Evolutionary conservation across 2,797 vertebrate genomes (phyloP).

Genomic region (Odontamblyopus rebecca): DNA sequence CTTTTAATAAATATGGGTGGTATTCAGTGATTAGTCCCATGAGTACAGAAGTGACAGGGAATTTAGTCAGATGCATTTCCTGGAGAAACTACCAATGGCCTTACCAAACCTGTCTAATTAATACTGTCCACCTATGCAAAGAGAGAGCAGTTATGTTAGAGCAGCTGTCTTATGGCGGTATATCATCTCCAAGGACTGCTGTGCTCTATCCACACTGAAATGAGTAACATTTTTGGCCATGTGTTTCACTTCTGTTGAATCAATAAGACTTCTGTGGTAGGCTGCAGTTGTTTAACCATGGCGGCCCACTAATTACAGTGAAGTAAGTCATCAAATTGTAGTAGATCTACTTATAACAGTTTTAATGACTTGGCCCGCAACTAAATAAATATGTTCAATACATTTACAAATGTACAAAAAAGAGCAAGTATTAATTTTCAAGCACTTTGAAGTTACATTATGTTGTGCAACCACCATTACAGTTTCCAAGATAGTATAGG

Average conservation of each 20-base stretch:
- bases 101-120: constrained; percentile 76
- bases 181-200: constrained; percentile 51
- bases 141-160: constrained; percentile 72
- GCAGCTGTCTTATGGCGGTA: constrained; percentile 47
- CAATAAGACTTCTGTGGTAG: constrained; percentile 37
- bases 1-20: constrained; percentile 72
- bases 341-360: constrained; percentile 33
- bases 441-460: background rate
- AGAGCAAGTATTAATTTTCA: background rate
- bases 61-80: constrained; percentile 72
- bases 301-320: constrained; percentile 44
- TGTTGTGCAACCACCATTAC: background rate
- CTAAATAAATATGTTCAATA: constrained; percentile 14
- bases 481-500: background rate
- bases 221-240: constrained; percentile 47
- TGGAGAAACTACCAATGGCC: constrained; percentile 67
- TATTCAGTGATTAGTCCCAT: constrained; percentile 57
- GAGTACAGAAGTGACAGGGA: constrained; percentile 48
- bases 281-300: constrained; percentile 33
- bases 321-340: constrained; percentile 48
- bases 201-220: constrained; percentile 32
- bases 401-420: background rate
- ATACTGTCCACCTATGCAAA: constrained; percentile 60
- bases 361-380: constrained; percentile 18
- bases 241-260: constrained; percentile 41